Evolutionary conservation across 2,113 vertebrate species (phyloP).

Genomic region (Tyto alba): DNA sequence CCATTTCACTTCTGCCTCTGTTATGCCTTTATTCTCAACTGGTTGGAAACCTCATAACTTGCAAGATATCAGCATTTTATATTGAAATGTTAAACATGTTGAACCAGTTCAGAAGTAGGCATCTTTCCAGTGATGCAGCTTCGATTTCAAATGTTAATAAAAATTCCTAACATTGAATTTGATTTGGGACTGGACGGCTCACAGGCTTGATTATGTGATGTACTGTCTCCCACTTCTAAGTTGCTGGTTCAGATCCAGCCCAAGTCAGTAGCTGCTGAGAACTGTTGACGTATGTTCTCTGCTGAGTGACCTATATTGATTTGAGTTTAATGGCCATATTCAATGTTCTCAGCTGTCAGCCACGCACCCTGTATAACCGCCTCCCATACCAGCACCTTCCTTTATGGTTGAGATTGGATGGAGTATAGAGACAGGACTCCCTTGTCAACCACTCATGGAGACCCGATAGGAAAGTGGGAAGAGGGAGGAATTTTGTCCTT

Average conservation of each 20-base stretch:
- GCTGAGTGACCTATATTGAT: not conserved
- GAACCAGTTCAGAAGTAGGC: constrained; percentile 59
- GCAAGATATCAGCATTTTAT: constrained; percentile 10
- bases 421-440: not conserved
- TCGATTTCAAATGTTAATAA: constrained; percentile 49
- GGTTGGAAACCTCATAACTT: not conserved
- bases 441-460: not conserved
- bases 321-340: not conserved
- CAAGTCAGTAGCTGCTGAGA: constrained; percentile 10
- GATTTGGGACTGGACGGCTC: not conserved
- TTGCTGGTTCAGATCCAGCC: not conserved
- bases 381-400: not conserved
- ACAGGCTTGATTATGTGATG: not conserved
- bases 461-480: not conserved
- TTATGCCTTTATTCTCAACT: not conserved
- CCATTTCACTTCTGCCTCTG: not conserved
- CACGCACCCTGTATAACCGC: not conserved
- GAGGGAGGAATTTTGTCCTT: not conserved
- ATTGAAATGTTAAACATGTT: constrained; percentile 46
- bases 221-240: not conserved
- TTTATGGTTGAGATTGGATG: not conserved
- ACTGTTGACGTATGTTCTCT: not conserved
- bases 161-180: constrained; percentile 46
- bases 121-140: constrained; percentile 51
- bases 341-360: not conserved